Evolutionary conservation across 2,113 vertebrate species (phyloP), one percentile per base, ranked within the genome.

Genomic region (Oceanodroma tethys): DNA sequence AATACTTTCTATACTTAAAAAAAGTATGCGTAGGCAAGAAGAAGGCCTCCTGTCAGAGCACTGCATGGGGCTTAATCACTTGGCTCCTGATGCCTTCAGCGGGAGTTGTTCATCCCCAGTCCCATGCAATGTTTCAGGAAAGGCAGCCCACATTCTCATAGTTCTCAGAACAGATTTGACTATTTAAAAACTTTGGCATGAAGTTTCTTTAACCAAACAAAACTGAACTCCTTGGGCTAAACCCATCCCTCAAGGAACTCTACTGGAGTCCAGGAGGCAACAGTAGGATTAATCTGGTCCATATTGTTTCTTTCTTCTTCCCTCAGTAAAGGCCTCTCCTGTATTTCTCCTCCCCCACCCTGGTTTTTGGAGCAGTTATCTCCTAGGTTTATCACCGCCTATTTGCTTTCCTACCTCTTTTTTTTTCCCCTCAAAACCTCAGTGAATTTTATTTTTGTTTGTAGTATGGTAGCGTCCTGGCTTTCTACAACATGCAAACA

Each of bases 11-110:
- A 96, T 67, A 86, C 90, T 90, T 95, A 88, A 97, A 97, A 95
- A 95, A 95, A 93, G 73, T 88, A 93, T 88, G 96, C 12, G 90
- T 95, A 91, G 93, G 93, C 91, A 96, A 97, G 89, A 92, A 94
- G 93, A 29, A 29, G 58, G 91, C 84, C 93, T 96, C 93, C 91
- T 96, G 95, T 96, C 95, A 96, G 90, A 97, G 91, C 94, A 55
- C 94, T 90, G 95, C 97, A 96, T 94, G 94, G 89, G 93, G 89
- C 83, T 97, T 96, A 95, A 94, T 96, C 97, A 95, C 71, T 93
- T 91, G 96, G 97, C 95, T 97, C 85, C 87, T 48, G 27, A 70
- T 81, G 93, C 78, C 93, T 97, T 95, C 84, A 93, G 89, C 78
- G 1, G 86, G 73, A 97, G 89, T 76, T 93, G 95, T 95, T 96